phyloP scores from a whole-genome alignment of 30 jellyfish, hydroid and myxozoan species.

The Catostylus mosaicus region DNA sequence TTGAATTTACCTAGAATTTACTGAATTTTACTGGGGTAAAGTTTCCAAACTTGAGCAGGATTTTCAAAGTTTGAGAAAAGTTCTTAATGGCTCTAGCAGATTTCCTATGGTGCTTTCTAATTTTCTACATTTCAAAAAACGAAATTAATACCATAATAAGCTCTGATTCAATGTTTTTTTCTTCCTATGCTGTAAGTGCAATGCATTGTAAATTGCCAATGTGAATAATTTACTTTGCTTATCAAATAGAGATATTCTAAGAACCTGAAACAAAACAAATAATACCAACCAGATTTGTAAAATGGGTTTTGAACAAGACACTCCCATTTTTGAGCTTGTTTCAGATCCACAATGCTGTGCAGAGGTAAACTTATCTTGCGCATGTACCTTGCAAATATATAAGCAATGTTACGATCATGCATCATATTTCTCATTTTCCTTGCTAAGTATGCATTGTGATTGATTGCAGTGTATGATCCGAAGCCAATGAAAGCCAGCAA shows the following conservation, averaged over 20 bases:
- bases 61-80: too few species aligned
- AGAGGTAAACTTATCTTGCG: slow-evolving; percentile 59
- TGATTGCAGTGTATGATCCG: slow-evolving; percentile 37
- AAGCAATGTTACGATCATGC: slow-evolving; percentile 65
- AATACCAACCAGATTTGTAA: slow-evolving; percentile 38
- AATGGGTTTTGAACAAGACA: slow-evolving; percentile 62
- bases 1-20: too few species aligned
- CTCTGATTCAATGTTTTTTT: too few species aligned
- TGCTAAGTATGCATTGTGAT: slow-evolving; percentile 47
- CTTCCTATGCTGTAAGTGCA: too few species aligned
- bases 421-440: slow-evolving; percentile 7
- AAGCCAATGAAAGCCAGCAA: neutral
- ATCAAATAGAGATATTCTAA: neutral
- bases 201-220: too few species aligned
- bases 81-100: too few species aligned
- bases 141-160: too few species aligned
- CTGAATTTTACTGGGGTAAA: too few species aligned
- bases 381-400: slow-evolving; percentile 45
- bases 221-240: too few species aligned
- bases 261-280: neutral
- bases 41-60: too few species aligned
- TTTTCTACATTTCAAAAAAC: too few species aligned
- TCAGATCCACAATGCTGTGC: slow-evolving; percentile 49
- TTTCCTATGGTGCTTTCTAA: too few species aligned
- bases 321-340: slow-evolving; percentile 60